These are phyloP conservation scores for Drosophila ficusphila DNA, from an alignment of 1,140 invertebrate genomes.

Conservation along the genomic window DNA sequence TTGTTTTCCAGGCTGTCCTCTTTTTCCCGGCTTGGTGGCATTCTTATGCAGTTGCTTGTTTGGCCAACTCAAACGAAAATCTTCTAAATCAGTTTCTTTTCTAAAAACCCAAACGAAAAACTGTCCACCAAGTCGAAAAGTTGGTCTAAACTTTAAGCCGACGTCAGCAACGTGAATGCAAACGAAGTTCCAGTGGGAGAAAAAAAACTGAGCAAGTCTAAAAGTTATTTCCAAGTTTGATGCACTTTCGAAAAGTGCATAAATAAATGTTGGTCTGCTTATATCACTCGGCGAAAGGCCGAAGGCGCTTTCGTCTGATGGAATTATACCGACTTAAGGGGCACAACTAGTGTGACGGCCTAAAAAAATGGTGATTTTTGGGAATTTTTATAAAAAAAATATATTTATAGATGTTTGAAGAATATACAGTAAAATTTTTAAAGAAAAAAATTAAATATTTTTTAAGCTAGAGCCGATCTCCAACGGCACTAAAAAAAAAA, in stretches of 20 bases:
- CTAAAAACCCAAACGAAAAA: conserved; percentile 40
- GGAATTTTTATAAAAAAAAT: too few species aligned
- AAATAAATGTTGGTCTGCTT: conserved; percentile 32
- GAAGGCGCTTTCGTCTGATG: background rate
- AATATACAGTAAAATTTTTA: too few species aligned
- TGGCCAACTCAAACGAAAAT: conserved; percentile 36
- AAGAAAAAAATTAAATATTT: too few species aligned
- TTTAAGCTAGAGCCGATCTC: too few species aligned
- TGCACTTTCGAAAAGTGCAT: conserved; percentile 49
- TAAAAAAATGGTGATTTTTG: too few species aligned
- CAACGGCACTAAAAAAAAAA: too few species aligned
- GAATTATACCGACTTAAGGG: conserved; percentile 16
- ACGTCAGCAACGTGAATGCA: conserved; percentile 54
- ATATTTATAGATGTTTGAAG: too few species aligned
- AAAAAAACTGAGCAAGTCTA: conserved; percentile 25
- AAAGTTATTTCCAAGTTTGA: conserved; percentile 59
- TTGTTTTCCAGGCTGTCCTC: conserved; percentile 43
- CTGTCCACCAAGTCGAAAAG: conserved; percentile 60
- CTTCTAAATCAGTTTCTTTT: conserved; percentile 61
- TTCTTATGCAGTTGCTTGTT: conserved; percentile 35
- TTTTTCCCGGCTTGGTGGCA: background rate
- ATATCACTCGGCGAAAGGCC: background rate
- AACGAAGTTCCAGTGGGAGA: conserved; percentile 15
- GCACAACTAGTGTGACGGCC: too few species aligned
- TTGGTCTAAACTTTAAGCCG: conserved; percentile 56